Conservation (phyloP, 2,113 vertebrate species). For the Shinisaurus crocodilurus region DNA sequence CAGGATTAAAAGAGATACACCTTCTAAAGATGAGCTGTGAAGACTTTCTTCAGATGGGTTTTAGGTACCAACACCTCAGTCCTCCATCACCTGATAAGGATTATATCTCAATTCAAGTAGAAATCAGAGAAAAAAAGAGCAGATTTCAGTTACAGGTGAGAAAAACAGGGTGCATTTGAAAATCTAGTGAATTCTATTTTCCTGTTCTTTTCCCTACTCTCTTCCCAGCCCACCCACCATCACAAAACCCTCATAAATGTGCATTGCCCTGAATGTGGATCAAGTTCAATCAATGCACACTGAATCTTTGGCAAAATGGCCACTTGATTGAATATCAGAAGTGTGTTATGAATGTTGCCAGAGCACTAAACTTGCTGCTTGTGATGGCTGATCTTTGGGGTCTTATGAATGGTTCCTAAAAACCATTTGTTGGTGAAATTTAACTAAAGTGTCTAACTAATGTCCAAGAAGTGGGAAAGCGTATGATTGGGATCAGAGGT, state of each 20-base stretch:
- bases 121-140: conserved; percentile 69
- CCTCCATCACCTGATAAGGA: conserved; percentile 73
- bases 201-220: not conserved
- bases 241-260: not conserved
- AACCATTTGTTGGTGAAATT: not conserved
- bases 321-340: not conserved
- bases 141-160: conserved; percentile 72
- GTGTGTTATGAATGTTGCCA: not conserved
- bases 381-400: not conserved
- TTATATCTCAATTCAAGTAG: conserved; percentile 77
- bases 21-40: conserved; percentile 75
- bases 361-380: not conserved
- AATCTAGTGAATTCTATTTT: not conserved
- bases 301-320: not conserved
- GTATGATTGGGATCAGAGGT: too few relatives aligned
- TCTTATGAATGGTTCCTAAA: not conserved
- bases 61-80: conserved; percentile 78
- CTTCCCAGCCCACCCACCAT: too few relatives aligned
- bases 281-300: not conserved
- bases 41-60: conserved; percentile 73
- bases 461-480: not conserved
- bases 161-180: conserved; percentile 5
- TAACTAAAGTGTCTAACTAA: not conserved
- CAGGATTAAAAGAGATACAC: conserved; percentile 58
- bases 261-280: not conserved